Evolutionary conservation across 2,888 invertebrate genomes (phyloP).

Genomic region (Polyommatus icarus): DNA sequence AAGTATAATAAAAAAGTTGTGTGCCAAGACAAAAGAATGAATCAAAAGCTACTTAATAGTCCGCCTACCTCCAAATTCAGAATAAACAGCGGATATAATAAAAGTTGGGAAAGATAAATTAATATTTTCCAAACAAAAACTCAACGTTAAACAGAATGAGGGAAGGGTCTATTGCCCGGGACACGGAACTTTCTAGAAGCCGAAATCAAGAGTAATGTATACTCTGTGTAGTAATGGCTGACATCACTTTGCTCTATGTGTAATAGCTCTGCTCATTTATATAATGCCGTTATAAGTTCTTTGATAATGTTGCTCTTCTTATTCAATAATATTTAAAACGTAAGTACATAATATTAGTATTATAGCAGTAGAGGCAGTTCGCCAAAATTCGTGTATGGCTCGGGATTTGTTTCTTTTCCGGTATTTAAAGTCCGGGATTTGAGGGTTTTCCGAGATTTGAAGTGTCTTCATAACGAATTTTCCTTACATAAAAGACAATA

Average conservation of each 20-base stretch:
- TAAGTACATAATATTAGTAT: too few relatives aligned
- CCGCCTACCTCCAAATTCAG: conserved; percentile 17
- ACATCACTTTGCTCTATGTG: conserved; percentile 43
- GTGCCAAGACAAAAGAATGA: neutral
- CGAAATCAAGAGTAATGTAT: conserved; percentile 44
- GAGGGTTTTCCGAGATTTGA: too few relatives aligned
- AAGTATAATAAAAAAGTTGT: neutral
- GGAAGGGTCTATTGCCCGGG: conserved; percentile 35
- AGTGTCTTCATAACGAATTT: too few relatives aligned
- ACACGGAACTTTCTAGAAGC: conserved; percentile 38
- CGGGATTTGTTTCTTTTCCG: too few relatives aligned
- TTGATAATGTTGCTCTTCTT: conserved; percentile 33
- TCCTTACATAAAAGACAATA: too few relatives aligned
- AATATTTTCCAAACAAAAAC: conserved; percentile 24
- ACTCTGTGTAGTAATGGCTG: conserved; percentile 43
- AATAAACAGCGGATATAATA: conserved; percentile 17
- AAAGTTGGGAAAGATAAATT: conserved; percentile 21
- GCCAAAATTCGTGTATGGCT: too few relatives aligned
- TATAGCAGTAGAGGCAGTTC: too few relatives aligned
- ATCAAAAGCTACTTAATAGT: neutral
- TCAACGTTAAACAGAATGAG: conserved; percentile 30
- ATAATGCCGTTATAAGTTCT: neutral
- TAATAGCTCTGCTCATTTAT: neutral
- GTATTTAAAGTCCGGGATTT: too few relatives aligned
- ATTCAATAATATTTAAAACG: conserved; percentile 29